A percentile compares a stretch with the other conserved stretches of the same genome.
Conservation (phyloP, 2,888 invertebrate genomes). For the Caenorhabditis sp. region DNA sequence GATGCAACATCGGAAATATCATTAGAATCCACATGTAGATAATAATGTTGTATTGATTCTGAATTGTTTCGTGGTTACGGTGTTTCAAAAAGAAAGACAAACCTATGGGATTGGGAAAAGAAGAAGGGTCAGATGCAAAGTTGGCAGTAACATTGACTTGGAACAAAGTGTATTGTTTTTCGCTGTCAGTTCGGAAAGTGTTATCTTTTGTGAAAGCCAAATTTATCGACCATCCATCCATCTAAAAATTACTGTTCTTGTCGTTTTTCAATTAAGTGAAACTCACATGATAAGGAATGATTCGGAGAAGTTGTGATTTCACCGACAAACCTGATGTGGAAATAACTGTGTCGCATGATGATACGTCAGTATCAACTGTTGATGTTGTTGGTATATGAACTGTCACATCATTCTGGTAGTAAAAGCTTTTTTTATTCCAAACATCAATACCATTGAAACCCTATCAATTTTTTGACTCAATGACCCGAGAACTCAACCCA, state of each 20-base stretch:
- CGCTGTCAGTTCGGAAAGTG: constrained; percentile 35
- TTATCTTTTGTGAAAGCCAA: constrained; percentile 36
- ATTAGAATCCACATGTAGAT: constrained; percentile 22
- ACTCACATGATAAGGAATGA: constrained; percentile 24
- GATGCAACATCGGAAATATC: constrained; percentile 20
- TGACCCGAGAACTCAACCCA: too few species aligned
- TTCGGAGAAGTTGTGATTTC: constrained; percentile 18
- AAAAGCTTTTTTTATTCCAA: neutral
- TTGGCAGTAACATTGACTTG: constrained; percentile 50
- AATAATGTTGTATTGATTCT: constrained; percentile 25
- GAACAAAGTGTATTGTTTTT: constrained; percentile 36
- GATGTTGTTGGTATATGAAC: constrained; percentile 37
- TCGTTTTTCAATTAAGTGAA: too few species aligned
- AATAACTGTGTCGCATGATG: constrained; percentile 19
- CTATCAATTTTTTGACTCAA: neutral
- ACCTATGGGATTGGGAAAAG: constrained; percentile 43
- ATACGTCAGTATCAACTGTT: constrained; percentile 9
- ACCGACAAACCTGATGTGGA: constrained; percentile 13
- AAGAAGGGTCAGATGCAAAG: constrained; percentile 28
- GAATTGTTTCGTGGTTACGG: neutral
- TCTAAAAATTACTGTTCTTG: constrained; percentile 11
- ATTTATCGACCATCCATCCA: constrained; percentile 31
- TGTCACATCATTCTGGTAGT: constrained; percentile 27
- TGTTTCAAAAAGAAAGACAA: neutral
- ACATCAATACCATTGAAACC: neutral